A percentile compares a stretch with the other conserved stretches of the same genome.
phyloP scores from a whole-genome alignment of 1,140 invertebrate genomes.

The Camponotus floridanus region DNA sequence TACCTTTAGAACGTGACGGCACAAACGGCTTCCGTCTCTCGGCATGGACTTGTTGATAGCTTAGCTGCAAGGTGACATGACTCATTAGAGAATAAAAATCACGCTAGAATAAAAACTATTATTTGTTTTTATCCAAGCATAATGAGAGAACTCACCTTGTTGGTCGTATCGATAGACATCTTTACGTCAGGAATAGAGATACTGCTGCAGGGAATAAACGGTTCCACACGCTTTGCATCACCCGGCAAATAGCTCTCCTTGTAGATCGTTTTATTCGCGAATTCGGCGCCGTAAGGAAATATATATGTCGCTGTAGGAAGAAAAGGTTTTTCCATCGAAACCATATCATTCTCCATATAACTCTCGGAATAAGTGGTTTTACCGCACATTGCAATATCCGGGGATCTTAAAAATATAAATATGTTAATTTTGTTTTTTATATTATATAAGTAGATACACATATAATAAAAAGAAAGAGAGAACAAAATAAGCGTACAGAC shows the following conservation, averaged over 20 bases:
- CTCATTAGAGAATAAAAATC: neutral
- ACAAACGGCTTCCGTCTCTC: conserved; percentile 78
- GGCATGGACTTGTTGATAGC: conserved; percentile 76
- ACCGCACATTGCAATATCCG: conserved; percentile 75
- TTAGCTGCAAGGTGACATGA: conserved; percentile 72
- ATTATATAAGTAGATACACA: neutral
- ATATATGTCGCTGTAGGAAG: conserved; percentile 65
- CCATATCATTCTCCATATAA: conserved; percentile 72
- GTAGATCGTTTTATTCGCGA: conserved; percentile 78
- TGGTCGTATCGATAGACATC: conserved; percentile 82
- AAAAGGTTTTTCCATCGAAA: conserved; percentile 72
- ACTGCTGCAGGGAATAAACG: conserved; percentile 76
- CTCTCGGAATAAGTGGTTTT: conserved; percentile 82
- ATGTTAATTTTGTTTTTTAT: conserved; percentile 2
- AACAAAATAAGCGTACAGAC: neutral
- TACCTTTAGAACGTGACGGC: conserved; percentile 73
- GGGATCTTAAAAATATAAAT: conserved; percentile 71
- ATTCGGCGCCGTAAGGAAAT: conserved; percentile 73
- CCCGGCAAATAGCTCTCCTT: conserved; percentile 78
- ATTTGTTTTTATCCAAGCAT: neutral
- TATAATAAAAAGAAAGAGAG: neutral
- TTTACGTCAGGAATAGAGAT: conserved; percentile 77
- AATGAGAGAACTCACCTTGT: conserved; percentile 75
- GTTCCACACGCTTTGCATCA: conserved; percentile 58
- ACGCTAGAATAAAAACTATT: neutral